Evolutionary conservation across 2,888 invertebrate genomes (phyloP).

Genomic region (Punctoribates punctum): DNA sequence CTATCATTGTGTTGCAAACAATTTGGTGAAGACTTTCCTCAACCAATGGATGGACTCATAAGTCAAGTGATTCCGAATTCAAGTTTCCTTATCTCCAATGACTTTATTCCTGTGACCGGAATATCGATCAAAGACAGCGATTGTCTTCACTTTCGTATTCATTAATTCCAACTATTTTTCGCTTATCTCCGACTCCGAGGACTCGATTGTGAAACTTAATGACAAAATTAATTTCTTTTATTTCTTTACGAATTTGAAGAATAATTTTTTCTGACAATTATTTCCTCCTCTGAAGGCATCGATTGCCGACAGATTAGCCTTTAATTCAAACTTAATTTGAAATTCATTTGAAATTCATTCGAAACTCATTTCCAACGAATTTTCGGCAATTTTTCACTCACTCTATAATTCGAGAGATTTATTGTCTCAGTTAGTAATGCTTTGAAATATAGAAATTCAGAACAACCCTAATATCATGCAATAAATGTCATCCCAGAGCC

Average conservation of each 20-base stretch:
- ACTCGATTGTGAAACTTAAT: neutral
- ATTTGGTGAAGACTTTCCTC: slow-evolving; percentile 1
- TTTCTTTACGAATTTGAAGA: neutral
- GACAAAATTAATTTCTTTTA: neutral
- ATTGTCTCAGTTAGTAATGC: neutral
- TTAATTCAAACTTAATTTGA: no score
- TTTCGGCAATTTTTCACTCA: no score
- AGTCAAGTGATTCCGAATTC: neutral
- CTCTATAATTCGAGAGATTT: neutral
- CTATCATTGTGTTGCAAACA: neutral
- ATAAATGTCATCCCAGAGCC: neutral
- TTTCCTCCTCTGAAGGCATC: neutral
- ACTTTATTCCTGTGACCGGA: slow-evolving; percentile 12
- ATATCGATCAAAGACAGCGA: neutral
- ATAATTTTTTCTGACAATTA: slow-evolving; percentile 8
- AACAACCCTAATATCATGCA: neutral
- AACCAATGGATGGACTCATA: neutral
- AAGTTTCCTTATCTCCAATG: neutral
- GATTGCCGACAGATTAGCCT: no score
- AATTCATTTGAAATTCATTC: no score
- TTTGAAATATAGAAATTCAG: neutral
- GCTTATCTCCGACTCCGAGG: neutral
- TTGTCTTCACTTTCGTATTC: neutral
- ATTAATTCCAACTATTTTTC: neutral
- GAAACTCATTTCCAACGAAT: no score